phyloP scores from a whole-genome alignment of 2,113 vertebrate species.

The Spizaetus ornatus region DNA sequence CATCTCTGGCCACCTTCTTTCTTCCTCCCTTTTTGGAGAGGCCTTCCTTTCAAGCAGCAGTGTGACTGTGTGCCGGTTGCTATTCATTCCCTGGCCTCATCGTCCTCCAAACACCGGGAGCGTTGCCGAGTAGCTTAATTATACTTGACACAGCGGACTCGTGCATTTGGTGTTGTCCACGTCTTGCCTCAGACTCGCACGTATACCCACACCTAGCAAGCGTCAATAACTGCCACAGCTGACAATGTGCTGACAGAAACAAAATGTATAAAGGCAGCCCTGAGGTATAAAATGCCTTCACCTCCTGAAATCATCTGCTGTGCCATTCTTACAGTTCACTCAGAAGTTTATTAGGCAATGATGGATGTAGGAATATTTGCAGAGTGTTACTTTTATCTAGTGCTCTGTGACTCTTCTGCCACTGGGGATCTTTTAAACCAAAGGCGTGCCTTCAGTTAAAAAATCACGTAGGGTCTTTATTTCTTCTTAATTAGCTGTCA shows the following conservation, averaged over 20 bases:
- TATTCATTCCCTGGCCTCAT: not conserved
- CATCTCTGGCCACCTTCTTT: not conserved
- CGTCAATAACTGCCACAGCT: rapidly evolving
- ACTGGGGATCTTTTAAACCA: not conserved
- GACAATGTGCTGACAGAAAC: not conserved
- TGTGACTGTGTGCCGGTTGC: no score
- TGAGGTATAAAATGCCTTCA: not conserved
- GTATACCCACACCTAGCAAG: not conserved
- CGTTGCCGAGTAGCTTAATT: not conserved
- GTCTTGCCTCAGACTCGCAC: rapidly evolving
- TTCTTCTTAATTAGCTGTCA: not conserved
- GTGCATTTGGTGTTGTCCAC: not conserved
- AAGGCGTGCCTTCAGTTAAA: not conserved
- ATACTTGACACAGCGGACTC: rapidly evolving
- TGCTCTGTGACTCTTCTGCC: not conserved
- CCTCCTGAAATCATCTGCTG: not conserved
- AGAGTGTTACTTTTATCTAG: not conserved
- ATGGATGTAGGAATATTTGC: not conserved
- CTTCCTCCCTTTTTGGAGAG: not conserved
- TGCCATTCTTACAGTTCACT: not conserved
- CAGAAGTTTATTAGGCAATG: not conserved
- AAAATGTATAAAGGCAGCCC: not conserved
- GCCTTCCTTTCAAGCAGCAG: not conserved
- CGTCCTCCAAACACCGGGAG: not conserved
- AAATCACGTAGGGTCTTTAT: not conserved